A percentile compares a stretch with the other conserved stretches of the same genome.
Evolutionary conservation across 2,113 vertebrate genomes (phyloP).

Genomic region (Platysteira castanea): DNA sequence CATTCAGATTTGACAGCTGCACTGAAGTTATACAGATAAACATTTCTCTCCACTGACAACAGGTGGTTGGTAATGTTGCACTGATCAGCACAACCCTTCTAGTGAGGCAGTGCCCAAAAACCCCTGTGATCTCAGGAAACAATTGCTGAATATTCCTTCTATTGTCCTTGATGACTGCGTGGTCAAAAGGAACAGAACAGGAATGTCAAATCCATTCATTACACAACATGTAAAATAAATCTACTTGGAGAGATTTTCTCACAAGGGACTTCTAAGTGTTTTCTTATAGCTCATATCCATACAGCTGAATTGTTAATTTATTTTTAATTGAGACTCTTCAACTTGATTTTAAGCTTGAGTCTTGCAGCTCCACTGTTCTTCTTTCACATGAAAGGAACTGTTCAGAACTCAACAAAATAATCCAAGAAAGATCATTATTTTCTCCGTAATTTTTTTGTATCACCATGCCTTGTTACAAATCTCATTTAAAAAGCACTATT

Average conservation of each 20-base stretch:
- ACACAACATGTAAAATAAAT: neutral
- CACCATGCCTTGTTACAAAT: neutral
- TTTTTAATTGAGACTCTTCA: neutral
- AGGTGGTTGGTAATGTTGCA: neutral
- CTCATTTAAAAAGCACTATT: neutral
- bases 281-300: rapidly evolving
- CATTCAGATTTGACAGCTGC: neutral
- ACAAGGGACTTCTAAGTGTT: neutral
- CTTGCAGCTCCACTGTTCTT: neutral
- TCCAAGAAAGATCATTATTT: neutral
- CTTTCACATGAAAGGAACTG: neutral
- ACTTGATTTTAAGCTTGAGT: neutral
- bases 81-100: neutral
- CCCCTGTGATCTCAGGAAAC: neutral
- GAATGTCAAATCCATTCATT: neutral
- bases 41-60: neutral
- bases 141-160: neutral
- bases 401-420: neutral
- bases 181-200: neutral
- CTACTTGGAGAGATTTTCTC: neutral
- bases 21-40: neutral
- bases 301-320: neutral
- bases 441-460: neutral
- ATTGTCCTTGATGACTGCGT: neutral
- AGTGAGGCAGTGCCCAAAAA: neutral